These are phyloP conservation scores for Ophioderma brevispina DNA, from an alignment of 35 echinoderm and acorn worm species.

Conservation along the genomic window DNA sequence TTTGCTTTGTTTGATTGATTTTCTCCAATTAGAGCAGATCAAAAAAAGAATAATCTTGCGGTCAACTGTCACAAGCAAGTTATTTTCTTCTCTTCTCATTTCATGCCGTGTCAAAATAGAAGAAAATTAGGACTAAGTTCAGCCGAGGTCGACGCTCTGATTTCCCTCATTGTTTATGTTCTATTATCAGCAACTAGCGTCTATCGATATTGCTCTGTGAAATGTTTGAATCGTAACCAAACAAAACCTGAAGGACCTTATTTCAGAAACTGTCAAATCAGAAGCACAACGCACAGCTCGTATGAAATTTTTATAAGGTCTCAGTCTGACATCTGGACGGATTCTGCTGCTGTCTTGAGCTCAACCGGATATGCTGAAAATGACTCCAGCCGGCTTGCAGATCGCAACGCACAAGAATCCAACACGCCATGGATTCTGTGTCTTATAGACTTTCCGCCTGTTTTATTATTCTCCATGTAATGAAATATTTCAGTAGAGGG, in stretches of 20 bases:
- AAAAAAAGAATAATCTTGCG: constrained; percentile 3
- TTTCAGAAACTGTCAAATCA: background rate
- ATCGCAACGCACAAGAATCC: background rate
- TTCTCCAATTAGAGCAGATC: background rate
- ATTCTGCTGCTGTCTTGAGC: background rate
- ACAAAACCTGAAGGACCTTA: background rate
- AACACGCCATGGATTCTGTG: background rate
- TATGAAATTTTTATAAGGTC: background rate
- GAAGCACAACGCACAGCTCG: background rate
- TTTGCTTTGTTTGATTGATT: background rate
- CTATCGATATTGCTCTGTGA: no score
- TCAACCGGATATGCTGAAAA: background rate
- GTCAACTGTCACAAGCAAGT: constrained; percentile 4
- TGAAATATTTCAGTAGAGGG: background rate
- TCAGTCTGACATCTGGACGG: background rate
- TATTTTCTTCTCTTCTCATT: background rate
- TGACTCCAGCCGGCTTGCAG: background rate
- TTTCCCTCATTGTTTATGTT: background rate
- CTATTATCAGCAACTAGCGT: no score
- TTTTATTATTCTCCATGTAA: background rate
- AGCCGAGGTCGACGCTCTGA: background rate
- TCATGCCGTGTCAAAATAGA: background rate
- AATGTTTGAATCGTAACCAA: background rate
- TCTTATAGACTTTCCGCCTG: background rate
- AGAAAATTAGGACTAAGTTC: background rate